Evolutionary conservation across 2,888 invertebrate species (phyloP), one percentile per base, ranked within the genome.

Genomic region (Pheosia tremula): DNA sequence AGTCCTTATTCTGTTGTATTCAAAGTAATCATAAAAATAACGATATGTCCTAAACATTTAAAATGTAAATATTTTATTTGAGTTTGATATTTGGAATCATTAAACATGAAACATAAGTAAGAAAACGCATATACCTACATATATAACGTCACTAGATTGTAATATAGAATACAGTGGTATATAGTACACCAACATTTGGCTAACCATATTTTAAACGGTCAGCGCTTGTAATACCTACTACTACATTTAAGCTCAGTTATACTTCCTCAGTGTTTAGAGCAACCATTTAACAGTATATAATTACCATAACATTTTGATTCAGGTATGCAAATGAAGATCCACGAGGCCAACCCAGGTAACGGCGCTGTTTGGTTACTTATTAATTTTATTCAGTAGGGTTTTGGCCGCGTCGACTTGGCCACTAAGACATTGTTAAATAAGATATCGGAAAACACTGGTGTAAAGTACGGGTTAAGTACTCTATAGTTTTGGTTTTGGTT

Each of bases 241-340:
- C 11, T 11, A 7, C 3, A 10, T 47, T 47, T 47, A 9, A 9
- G n/a, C 6, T 47, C 9, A n/a, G n/a, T 43, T 43, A 50, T 50
- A 50, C 24, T 24, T 24, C 50, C 24, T 50, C 50, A 9, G 50
- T 50, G 24, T 24, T 50, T 9, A 8, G 24, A 50, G 13, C 50
- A 8, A 50, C 53, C 4, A 4, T 53, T 53, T 53, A 53, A 53
- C 53, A 11, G 24, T 50, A 50, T 47, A 79, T 83, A 82, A 84
- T 83, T 82, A 83, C 77, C 80, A 80, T 81, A 82, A 79, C 74
- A 81, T 83, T 85, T 80, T 81, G 80, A 83, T 84, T 85, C 78
- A 74, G 75, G 78, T 82, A 85, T 85, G 80, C 76, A 84, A 85
- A 86, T 85, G 75, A 82, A 78, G 76, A 75, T 75, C 66, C 68